Percentiles rank a stretch among this genome's conserved stretches.
These are phyloP conservation scores for Natator depressus DNA, from an alignment of 2,113 vertebrate species.

Conservation along the genomic window DNA sequence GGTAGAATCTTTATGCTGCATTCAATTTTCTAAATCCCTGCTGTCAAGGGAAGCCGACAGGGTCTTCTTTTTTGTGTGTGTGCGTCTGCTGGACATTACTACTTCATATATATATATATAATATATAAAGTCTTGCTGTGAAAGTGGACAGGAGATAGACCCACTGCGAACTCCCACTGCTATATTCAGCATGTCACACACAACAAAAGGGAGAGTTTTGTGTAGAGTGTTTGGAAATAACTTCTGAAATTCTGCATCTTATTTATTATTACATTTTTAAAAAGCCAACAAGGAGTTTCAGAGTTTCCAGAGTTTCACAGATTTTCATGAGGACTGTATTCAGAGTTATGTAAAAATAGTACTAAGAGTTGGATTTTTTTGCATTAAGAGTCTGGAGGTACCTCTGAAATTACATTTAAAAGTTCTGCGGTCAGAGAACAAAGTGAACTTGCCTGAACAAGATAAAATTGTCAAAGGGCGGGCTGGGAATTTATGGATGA, in stretches of 20 bases:
- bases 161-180: neutral
- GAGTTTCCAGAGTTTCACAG: neutral
- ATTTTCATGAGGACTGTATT: neutral
- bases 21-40: neutral
- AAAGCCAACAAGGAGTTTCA: neutral
- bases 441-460: neutral
- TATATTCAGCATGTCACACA: neutral
- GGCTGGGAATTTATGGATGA: neutral
- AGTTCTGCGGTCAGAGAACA: neutral
- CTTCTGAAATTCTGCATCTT: neutral
- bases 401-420: neutral
- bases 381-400: neutral
- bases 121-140: neutral
- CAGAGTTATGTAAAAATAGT: neutral
- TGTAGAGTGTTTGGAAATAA: slow-evolving; percentile 1
- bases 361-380: neutral
- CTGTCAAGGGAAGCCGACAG: neutral
- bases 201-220: neutral
- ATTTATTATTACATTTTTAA: neutral
- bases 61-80: neutral
- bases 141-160: neutral
- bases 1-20: neutral
- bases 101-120: neutral
- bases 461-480: neutral
- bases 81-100: neutral